A percentile compares a stretch with the other conserved stretches of the same genome.
These are phyloP conservation scores for Ceryle rudis DNA, from an alignment of 2,797 vertebrate species.

Conservation along the genomic window DNA sequence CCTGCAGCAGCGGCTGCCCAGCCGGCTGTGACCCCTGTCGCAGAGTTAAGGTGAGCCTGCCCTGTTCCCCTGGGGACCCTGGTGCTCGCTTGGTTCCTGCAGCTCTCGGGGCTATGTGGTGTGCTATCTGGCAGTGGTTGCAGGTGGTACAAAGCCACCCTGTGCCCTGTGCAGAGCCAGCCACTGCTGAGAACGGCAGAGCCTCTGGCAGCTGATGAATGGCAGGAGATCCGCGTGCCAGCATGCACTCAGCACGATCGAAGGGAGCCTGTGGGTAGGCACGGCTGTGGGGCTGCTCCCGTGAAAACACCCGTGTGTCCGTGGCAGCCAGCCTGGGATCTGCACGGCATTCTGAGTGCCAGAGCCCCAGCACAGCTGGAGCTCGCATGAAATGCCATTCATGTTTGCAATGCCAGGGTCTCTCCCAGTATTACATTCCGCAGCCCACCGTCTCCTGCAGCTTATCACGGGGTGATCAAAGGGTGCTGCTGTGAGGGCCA, in stretches of 20 bases:
- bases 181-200: not conserved
- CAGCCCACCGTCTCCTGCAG: not conserved
- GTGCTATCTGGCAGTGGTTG: fast-evolving
- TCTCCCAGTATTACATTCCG: not conserved
- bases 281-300: not conserved
- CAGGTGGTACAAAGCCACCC: fast-evolving
- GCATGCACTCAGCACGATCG: fast-evolving
- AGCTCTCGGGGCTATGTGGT: not conserved
- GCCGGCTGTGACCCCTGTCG: not conserved
- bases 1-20: not conserved
- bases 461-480: not conserved
- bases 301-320: not conserved
- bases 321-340: not conserved
- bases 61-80: not conserved
- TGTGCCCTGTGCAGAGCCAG: not conserved
- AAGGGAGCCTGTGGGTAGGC: not conserved
- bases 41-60: conserved; percentile 43
- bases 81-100: not conserved
- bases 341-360: not conserved
- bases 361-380: not conserved
- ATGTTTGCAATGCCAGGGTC: not conserved
- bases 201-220: not conserved
- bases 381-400: not conserved
- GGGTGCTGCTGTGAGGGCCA: not conserved
- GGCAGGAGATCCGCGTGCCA: not conserved